Evolutionary conservation across 2,797 vertebrate species (phyloP).

Genomic region (Chaenodraco wilsoni): DNA sequence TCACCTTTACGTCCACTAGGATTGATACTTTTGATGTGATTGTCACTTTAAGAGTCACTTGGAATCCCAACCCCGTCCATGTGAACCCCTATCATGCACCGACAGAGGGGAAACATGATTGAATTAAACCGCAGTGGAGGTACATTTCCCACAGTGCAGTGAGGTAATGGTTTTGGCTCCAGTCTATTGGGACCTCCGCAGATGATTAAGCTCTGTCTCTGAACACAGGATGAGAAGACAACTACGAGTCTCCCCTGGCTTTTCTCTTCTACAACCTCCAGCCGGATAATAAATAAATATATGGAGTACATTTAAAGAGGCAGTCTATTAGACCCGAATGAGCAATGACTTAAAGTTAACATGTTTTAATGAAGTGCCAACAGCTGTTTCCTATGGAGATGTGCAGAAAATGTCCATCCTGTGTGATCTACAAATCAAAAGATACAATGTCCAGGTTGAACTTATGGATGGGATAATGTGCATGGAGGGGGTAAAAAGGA

Average conservation of each 20-base stretch:
- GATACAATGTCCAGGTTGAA: not conserved
- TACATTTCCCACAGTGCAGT: slow-evolving; percentile 71
- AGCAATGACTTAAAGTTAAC: slow-evolving; percentile 42
- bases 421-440: slow-evolving; percentile 2
- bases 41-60: slow-evolving; percentile 24
- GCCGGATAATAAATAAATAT: slow-evolving; percentile 20
- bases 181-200: slow-evolving; percentile 45
- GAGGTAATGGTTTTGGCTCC: slow-evolving; percentile 72
- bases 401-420: slow-evolving; percentile 4
- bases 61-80: slow-evolving; percentile 41
- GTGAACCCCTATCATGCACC: slow-evolving; percentile 57
- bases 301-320: slow-evolving; percentile 21
- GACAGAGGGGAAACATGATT: slow-evolving; percentile 63
- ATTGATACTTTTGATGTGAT: not conserved
- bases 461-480: not conserved
- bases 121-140: slow-evolving; percentile 66
- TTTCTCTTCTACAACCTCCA: slow-evolving; percentile 32
- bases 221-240: slow-evolving; percentile 61
- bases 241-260: slow-evolving; percentile 36
- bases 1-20: not conserved
- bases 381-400: slow-evolving; percentile 14
- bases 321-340: slow-evolving; percentile 24
- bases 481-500: too few species aligned
- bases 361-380: slow-evolving; percentile 45
- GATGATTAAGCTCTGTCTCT: slow-evolving; percentile 73